Evolutionary conservation across 2,113 vertebrate genomes (phyloP), one percentile per base, ranked within the genome.

Genomic region (Anguilla rostrata): DNA sequence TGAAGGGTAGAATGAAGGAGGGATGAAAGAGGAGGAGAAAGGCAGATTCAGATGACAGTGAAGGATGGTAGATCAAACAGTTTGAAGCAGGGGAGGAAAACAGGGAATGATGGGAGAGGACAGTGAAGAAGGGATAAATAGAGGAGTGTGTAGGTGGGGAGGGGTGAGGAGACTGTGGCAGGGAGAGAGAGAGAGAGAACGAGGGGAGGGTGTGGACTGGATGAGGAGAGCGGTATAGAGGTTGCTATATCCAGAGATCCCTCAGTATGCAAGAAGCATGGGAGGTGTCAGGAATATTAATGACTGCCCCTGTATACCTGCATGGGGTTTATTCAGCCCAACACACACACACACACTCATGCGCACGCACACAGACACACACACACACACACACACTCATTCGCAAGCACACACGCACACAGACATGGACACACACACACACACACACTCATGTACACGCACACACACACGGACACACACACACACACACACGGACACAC

Each of bases 231-330:
- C 15, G 39, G 84, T 88, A 87, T 82, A 86, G 89, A 88, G 57
- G 11, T n/a, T n/a, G 71, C 63, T 75, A 34, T 56, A 71, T 79
- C 63, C 56, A 86, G 91, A 90, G 83, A 87, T 91, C 92, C 53
- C 82, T 84, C 85, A 46, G 86, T 81, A 91, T 91, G 87, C 90
- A 92, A 87, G 88, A 91, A 78, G 85, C 84, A 81, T 56, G 63
- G 83, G 81, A 89, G 87, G 78, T 90, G 91, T 90, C 90, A 89
- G 90, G 83, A 87, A 89, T 92, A 91, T 92, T 92, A 92, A 92
- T 92, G 91, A 49, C 87, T 22, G 29, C 46, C 86, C 86, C 85
- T 85, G 81, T 88, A 85, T 90, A 91, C 90, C 88, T 88, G 90
- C 88, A 91, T 11, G 89, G 84, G 91, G 85, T 86, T 86, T 63